phyloP scores from a whole-genome alignment of 1,140 invertebrate genomes.

The Delia radicum region DNA sequence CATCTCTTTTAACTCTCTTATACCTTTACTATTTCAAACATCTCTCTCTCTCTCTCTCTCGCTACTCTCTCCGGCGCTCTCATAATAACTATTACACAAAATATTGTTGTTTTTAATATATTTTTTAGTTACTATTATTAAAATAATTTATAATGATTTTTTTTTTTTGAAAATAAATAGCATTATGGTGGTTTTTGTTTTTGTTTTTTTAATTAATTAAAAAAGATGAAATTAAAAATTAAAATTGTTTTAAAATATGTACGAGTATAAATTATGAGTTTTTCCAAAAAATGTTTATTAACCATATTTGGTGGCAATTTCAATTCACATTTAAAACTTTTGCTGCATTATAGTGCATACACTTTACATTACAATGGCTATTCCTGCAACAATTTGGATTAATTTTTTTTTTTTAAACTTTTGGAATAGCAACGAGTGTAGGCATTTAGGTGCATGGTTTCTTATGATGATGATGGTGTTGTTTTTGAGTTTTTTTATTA shows the following conservation, averaged over 20 bases:
- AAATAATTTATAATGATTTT: neutral
- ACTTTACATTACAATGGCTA: neutral
- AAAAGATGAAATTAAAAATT: neutral
- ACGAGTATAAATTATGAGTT: slow-evolving; percentile 4
- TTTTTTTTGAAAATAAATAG: neutral
- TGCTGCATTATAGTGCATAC: neutral
- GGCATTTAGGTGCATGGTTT: neutral
- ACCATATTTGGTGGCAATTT: neutral
- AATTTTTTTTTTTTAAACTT: neutral
- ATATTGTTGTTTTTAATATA: neutral
- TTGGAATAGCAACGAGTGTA: neutral
- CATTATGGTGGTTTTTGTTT: neutral
- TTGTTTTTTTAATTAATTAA: neutral
- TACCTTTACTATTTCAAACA: neutral
- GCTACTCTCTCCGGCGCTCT: neutral
- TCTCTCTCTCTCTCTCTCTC: neutral
- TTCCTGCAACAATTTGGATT: neutral
- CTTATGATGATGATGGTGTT: slow-evolving; percentile 27
- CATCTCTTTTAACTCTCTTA: neutral
- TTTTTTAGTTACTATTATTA: neutral
- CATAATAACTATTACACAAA: neutral
- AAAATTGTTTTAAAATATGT: neutral
- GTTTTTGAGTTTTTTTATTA: slow-evolving; percentile 22
- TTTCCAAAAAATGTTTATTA: neutral
- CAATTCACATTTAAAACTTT: neutral